Percentiles rank a stretch among this genome's conserved stretches.
These are phyloP conservation scores for Electrophaes corylata DNA, from an alignment of 2,888 invertebrate species.

Conservation along the genomic window DNA sequence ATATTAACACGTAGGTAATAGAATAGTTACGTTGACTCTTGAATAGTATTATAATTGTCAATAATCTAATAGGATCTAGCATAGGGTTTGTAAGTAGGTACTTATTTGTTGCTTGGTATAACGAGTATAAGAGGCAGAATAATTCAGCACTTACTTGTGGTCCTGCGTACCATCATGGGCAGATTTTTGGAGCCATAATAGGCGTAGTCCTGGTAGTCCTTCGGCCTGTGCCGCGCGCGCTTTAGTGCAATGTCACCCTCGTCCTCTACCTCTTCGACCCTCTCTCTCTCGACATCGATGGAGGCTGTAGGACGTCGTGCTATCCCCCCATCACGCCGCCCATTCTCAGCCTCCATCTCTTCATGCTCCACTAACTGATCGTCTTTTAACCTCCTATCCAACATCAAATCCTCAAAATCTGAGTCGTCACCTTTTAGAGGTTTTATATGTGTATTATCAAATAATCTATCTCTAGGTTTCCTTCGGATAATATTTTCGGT, in stretches of 20 bases:
- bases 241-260: constrained; percentile 14
- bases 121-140: too few species aligned
- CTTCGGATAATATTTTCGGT: constrained; percentile 52
- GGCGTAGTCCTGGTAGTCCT: constrained; percentile 55
- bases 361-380: not conserved
- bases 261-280: constrained; percentile 10
- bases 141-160: constrained; percentile 53
- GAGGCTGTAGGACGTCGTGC: constrained; percentile 7
- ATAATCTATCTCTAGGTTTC: constrained; percentile 57
- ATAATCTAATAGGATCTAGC: too few species aligned
- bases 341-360: constrained; percentile 21
- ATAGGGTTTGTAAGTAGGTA: too few species aligned
- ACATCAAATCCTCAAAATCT: constrained; percentile 35
- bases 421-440: constrained; percentile 18
- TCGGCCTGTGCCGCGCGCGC: constrained; percentile 30
- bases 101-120: too few species aligned
- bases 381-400: constrained; percentile 23
- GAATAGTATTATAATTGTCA: too few species aligned
- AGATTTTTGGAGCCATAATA: constrained; percentile 70
- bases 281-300: not conserved
- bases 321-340: not conserved
- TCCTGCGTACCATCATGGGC: constrained; percentile 52
- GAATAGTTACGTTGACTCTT: too few species aligned
- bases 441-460: constrained; percentile 13
- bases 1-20: too few species aligned